Conservation (phyloP, 2,113 vertebrate species). For the Amphiprion percula region DNA sequence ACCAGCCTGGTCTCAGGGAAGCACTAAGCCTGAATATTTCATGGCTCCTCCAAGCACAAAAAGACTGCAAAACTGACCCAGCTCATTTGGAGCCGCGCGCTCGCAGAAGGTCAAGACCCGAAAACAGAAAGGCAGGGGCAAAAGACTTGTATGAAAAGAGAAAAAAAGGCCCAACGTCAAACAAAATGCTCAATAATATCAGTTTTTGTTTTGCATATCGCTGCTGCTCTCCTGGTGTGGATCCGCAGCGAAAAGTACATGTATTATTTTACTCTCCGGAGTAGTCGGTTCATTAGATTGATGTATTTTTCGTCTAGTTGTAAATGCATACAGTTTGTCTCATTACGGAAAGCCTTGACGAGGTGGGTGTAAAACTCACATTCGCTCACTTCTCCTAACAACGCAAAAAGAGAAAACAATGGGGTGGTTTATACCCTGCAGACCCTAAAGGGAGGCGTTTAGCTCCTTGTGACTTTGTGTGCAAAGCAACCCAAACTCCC, state of each 20-base stretch:
- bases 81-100: slow-evolving; percentile 73
- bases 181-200: slow-evolving; percentile 54
- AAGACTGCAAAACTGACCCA: slow-evolving; percentile 92
- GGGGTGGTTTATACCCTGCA: slow-evolving; percentile 72
- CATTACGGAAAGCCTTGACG: slow-evolving; percentile 39
- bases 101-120: slow-evolving; percentile 89
- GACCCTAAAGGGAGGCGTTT: slow-evolving; percentile 82
- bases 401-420: slow-evolving; percentile 72
- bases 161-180: slow-evolving; percentile 78
- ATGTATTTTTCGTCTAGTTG: slow-evolving; percentile 41
- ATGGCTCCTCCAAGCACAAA: slow-evolving; percentile 97
- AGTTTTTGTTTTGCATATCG: not conserved
- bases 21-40: slow-evolving; percentile 95
- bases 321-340: slow-evolving; percentile 64
- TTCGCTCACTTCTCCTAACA: slow-evolving; percentile 61
- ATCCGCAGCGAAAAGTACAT: slow-evolving; percentile 13
- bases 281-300: slow-evolving; percentile 59
- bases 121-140: slow-evolving; percentile 83
- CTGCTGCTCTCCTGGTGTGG: slow-evolving; percentile 8
- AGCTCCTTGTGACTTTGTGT: slow-evolving; percentile 79
- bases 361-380: slow-evolving; percentile 62
- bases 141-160: slow-evolving; percentile 80
- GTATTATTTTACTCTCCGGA: slow-evolving; percentile 51
- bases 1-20: slow-evolving; percentile 96
- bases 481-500: slow-evolving; percentile 77